Percentiles rank a stretch among this genome's conserved stretches.
Conservation (phyloP, 2,888 invertebrate genomes). For the Embidobia sp. region DNA sequence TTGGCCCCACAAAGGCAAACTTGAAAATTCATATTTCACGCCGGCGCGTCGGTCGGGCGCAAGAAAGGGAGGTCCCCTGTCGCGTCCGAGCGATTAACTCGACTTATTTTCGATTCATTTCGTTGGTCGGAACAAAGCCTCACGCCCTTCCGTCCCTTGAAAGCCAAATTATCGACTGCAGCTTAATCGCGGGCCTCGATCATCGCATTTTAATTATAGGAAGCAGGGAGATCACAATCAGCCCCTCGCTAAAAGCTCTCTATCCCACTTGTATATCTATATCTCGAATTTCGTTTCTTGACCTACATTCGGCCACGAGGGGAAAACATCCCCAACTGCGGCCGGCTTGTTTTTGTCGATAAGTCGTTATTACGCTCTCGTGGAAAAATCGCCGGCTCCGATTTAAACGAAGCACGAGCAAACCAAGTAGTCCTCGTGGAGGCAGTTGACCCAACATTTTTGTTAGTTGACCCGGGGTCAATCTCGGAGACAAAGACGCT, state of each 20-base stretch:
- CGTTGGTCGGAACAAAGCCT: neutral
- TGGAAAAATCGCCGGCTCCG: slow-evolving; percentile 14
- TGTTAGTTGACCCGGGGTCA: no score
- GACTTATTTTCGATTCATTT: slow-evolving; percentile 38
- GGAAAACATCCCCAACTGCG: slow-evolving; percentile 18
- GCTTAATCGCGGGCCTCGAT: slow-evolving; percentile 21
- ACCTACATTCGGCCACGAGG: slow-evolving; percentile 49
- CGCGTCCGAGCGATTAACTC: neutral
- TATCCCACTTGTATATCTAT: slow-evolving; percentile 42
- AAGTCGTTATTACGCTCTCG: slow-evolving; percentile 28
- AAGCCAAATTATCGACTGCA: slow-evolving; percentile 1
- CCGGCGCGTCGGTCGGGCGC: no score
- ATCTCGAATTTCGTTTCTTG: slow-evolving; percentile 55
- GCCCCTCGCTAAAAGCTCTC: slow-evolving; percentile 33
- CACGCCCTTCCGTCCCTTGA: no score
- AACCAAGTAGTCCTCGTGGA: neutral
- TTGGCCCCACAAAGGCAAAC: slow-evolving; percentile 47
- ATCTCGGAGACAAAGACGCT: neutral
- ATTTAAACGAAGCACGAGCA: slow-evolving; percentile 24
- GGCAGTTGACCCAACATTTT: slow-evolving; percentile 32
- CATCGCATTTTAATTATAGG: slow-evolving; percentile 48
- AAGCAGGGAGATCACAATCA: slow-evolving; percentile 39
- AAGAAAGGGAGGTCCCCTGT: no score
- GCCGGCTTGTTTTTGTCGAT: slow-evolving; percentile 46
- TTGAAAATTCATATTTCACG: slow-evolving; percentile 51